A percentile compares a stretch with the other conserved stretches of the same genome.
phyloP scores from a whole-genome alignment of 2,113 vertebrate genomes.

The Crotalus helleri region DNA sequence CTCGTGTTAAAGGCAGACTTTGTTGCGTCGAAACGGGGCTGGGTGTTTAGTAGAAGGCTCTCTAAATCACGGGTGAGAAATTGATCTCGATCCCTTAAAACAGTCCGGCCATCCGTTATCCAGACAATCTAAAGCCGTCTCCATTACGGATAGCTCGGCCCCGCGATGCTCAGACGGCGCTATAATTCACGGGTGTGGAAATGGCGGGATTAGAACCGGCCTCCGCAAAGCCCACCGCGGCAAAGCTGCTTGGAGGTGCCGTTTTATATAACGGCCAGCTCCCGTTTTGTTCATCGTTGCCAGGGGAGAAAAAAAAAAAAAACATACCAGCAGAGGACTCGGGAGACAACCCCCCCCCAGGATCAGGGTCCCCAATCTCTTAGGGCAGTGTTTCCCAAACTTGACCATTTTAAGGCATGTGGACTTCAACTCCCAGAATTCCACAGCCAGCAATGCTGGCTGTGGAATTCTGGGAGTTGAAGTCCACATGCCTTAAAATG shows the following conservation, averaged over 20 bases:
- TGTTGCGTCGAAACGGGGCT: neutral
- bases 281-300: neutral
- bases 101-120: neutral
- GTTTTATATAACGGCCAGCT: neutral
- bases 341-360: neutral
- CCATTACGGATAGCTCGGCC: neutral
- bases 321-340: neutral
- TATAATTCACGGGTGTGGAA: neutral
- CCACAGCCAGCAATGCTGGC: no score
- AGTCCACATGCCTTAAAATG: no score
- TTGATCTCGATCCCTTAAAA: neutral
- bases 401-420: no score
- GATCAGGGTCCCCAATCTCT: neutral
- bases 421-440: no score
- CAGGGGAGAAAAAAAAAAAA: neutral
- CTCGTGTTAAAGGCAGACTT: neutral
- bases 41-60: neutral
- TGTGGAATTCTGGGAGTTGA: no score
- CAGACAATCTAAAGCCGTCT: neutral
- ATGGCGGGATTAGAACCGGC: neutral
- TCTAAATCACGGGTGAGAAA: neutral
- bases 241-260: neutral
- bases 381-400: no score
- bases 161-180: neutral
- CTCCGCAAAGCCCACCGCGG: neutral